These are phyloP conservation scores for Nomia melanderi DNA, from an alignment of 1,140 invertebrate species.

Conservation along the genomic window DNA sequence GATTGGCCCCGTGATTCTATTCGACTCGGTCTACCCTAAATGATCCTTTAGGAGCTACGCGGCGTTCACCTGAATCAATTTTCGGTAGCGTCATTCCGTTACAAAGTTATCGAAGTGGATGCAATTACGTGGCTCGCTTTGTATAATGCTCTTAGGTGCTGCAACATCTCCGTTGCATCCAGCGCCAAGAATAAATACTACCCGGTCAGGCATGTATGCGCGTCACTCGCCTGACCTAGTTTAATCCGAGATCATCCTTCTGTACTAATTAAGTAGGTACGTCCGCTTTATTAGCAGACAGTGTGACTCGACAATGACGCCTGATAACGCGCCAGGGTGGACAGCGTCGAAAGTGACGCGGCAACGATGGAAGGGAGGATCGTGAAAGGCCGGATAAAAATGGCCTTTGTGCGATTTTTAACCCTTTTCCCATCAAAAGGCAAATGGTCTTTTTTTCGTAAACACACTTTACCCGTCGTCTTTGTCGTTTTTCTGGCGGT, in stretches of 20 bases:
- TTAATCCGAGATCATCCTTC: slow-evolving; percentile 63
- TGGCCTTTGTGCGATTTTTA: not conserved
- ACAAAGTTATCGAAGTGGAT: too few relatives aligned
- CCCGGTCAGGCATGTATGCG: slow-evolving; percentile 57
- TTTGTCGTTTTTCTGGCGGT: too few relatives aligned
- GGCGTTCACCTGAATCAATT: too few relatives aligned
- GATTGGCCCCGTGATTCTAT: too few relatives aligned
- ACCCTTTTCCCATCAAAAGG: not conserved
- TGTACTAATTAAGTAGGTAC: slow-evolving; percentile 61
- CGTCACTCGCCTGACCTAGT: slow-evolving; percentile 67
- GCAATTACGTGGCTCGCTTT: too few relatives aligned
- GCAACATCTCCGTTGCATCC: not conserved
- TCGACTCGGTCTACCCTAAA: too few relatives aligned
- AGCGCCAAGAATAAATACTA: slow-evolving; percentile 64
- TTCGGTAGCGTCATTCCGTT: too few relatives aligned
- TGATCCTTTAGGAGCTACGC: too few relatives aligned
- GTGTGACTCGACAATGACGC: slow-evolving; percentile 8
- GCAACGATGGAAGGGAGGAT: not conserved
- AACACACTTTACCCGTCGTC: too few relatives aligned
- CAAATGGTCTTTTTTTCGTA: too few relatives aligned
- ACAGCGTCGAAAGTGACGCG: not conserved
- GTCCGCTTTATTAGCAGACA: slow-evolving; percentile 44
- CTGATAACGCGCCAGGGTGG: not conserved
- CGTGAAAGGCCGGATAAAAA: not conserved
- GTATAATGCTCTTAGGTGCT: not conserved